Percentiles rank a stretch among this genome's conserved stretches.
These are phyloP conservation scores for Lophotis ruficrista DNA, from an alignment of 2,113 vertebrate genomes.

Conservation along the genomic window DNA sequence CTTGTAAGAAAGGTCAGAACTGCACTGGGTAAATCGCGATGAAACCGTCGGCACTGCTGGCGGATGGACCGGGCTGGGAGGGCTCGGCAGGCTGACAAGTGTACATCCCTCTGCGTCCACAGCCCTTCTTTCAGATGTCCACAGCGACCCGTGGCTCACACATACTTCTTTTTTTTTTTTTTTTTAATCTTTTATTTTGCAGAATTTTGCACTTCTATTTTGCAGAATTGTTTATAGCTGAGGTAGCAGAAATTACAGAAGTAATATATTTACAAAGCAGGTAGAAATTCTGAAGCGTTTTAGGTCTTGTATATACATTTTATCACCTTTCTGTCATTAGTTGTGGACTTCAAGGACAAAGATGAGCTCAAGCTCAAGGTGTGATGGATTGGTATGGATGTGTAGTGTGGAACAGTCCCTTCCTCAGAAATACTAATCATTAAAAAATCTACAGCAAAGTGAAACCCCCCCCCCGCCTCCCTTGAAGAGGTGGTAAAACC, in stretches of 20 bases:
- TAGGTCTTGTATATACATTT: neutral
- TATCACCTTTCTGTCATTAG: neutral
- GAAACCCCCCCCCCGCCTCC: neutral
- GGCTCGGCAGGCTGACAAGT: neutral
- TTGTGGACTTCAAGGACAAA: neutral
- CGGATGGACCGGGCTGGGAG: neutral
- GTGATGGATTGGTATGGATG: neutral
- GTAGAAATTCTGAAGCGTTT: neutral
- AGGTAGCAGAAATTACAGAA: neutral
- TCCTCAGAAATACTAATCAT: neutral
- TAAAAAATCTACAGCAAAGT: neutral
- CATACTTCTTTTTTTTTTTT: rapidly evolving
- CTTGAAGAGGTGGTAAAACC: neutral
- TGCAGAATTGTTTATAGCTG: neutral
- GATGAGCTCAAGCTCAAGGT: neutral
- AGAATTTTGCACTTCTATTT: neutral
- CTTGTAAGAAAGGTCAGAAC: constrained; percentile 57
- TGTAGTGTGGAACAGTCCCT: neutral
- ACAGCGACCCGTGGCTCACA: neutral
- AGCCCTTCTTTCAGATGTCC: neutral
- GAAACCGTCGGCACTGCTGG: constrained; percentile 22
- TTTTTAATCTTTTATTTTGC: neutral
- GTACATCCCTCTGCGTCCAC: neutral
- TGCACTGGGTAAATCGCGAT: constrained; percentile 40
- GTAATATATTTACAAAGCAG: neutral